Percentiles rank a stretch among this genome's conserved stretches.
Conservation (phyloP, 2,888 invertebrate genomes). For the Horisme vitalbata region DNA sequence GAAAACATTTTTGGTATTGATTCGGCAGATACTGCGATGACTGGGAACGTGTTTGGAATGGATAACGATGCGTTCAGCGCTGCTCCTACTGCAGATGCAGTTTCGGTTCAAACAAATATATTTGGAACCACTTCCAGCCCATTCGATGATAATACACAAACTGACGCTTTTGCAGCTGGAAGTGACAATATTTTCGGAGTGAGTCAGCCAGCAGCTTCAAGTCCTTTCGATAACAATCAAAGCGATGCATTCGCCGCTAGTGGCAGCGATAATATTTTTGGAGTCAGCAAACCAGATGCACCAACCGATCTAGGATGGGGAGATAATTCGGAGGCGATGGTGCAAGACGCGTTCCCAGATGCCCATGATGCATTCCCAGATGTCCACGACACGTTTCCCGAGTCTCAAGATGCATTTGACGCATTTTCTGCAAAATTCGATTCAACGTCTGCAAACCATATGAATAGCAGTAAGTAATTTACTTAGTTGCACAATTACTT, state of each 20-base stretch:
- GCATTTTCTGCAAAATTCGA: slow-evolving; percentile 96
- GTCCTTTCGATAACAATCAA: slow-evolving; percentile 20
- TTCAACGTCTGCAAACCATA: slow-evolving; percentile 78
- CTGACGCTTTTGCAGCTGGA: slow-evolving; percentile 27
- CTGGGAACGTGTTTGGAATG: slow-evolving; percentile 37
- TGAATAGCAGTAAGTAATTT: slow-evolving; percentile 54
- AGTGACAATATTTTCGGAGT: slow-evolving; percentile 33
- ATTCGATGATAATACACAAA: slow-evolving; percentile 30
- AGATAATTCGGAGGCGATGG: slow-evolving; percentile 49
- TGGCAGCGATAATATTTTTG: slow-evolving; percentile 31
- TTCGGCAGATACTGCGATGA: slow-evolving; percentile 43
- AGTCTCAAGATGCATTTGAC: slow-evolving; percentile 86
- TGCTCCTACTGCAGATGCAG: slow-evolving; percentile 14
- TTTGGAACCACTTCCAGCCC: slow-evolving; percentile 37
- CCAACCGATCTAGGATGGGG: slow-evolving; percentile 55
- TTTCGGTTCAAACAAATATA: slow-evolving; percentile 36
- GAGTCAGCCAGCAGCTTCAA: slow-evolving; percentile 30
- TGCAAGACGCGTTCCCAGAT: slow-evolving; percentile 59
- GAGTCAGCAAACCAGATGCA: slow-evolving; percentile 29
- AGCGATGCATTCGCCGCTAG: slow-evolving; percentile 21
- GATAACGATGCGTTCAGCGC: slow-evolving; percentile 34
- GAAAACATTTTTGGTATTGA: slow-evolving; percentile 49
- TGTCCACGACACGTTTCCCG: slow-evolving; percentile 35
- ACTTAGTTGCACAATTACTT: no score
- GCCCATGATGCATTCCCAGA: slow-evolving; percentile 80